Base-by-base conservation (phyloP, 2,113 vertebrate species). In the Pterocles gutturalis region DNA sequence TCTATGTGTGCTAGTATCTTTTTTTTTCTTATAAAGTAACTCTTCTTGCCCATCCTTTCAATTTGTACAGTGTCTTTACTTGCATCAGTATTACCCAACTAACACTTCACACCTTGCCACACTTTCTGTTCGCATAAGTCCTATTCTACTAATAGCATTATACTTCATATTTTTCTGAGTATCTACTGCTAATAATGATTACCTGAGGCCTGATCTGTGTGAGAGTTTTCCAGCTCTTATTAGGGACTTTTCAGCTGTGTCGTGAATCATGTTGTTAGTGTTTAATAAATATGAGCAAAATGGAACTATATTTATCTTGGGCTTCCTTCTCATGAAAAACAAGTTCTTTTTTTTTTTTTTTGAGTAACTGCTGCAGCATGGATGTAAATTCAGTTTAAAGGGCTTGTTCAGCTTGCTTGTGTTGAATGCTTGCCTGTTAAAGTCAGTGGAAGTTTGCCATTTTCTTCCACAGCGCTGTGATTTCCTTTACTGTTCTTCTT, bases 121-220 rank as follows among this genome's bases (percentile, higher is more conserved):
- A 41, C 65, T 76, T 89, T 84, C 62, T 49, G 48, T 78, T 72
- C 82, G 55, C 65, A 71, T 78, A 71, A 36, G 15, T 76, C 48
- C 65, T 87, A 3, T 21, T 90, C 34, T 69, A 62, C 31, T 89
- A 94, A 54, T 49, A 71, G 33, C 26, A 18, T 43, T 82, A 26
- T 26, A 48, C 24, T 92, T 93, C 17, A 26, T 71, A 16, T 62
- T 93, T 81, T 83, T 36, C 26, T 88, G 83, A 89, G 9, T 84
- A 87, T 93, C 90, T 96, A 54, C 82, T 65, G 34, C 69, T 95
- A 69, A 79, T 79, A 79, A 92, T 76, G 24, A 76, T 93, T 83
- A 84, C 69, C 80, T 57, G 53, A 83, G 57, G 69, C n/a, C 45
- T 65, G 41, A 36, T 84, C 53, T 89, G 77, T 64, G 80, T 78